A percentile compares a stretch with the other conserved stretches of the same genome.
These are phyloP conservation scores for Tetramorium parvispinum DNA, from an alignment of 1,140 invertebrate species.

Conservation along the genomic window DNA sequence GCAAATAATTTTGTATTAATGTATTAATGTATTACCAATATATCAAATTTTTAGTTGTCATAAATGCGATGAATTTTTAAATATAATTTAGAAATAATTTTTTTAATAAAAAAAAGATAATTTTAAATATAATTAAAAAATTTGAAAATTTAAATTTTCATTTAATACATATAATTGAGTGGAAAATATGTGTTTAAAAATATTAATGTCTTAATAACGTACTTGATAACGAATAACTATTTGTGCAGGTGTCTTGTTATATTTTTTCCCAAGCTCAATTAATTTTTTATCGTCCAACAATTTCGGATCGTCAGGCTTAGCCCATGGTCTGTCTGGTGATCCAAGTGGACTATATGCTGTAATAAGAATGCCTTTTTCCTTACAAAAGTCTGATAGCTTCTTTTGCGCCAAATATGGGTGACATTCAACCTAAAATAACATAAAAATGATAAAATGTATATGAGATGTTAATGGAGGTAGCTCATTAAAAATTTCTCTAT, in stretches of 20 bases:
- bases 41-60: neutral
- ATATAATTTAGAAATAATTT: no score
- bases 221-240: slow-evolving; percentile 87
- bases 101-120: no score
- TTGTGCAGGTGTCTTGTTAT: slow-evolving; percentile 91
- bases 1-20: slow-evolving; percentile 59
- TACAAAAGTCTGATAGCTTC: slow-evolving; percentile 89
- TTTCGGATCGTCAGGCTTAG: slow-evolving; percentile 89
- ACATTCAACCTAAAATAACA: slow-evolving; percentile 88
- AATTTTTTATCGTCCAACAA: slow-evolving; percentile 89
- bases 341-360: slow-evolving; percentile 91
- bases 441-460: no score
- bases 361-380: slow-evolving; percentile 87
- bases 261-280: slow-evolving; percentile 88
- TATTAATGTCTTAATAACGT: slow-evolving; percentile 12
- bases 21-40: neutral
- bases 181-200: neutral
- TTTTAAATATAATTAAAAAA: no score
- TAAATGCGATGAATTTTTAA: neutral
- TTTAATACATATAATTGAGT: neutral
- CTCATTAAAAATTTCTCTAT: no score
- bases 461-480: neutral
- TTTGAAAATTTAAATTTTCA: neutral
- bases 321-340: slow-evolving; percentile 89
- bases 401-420: slow-evolving; percentile 91